Base-by-base conservation (phyloP, 2,888 invertebrate genomes). In the Neoitamus cyanurus region DNA sequence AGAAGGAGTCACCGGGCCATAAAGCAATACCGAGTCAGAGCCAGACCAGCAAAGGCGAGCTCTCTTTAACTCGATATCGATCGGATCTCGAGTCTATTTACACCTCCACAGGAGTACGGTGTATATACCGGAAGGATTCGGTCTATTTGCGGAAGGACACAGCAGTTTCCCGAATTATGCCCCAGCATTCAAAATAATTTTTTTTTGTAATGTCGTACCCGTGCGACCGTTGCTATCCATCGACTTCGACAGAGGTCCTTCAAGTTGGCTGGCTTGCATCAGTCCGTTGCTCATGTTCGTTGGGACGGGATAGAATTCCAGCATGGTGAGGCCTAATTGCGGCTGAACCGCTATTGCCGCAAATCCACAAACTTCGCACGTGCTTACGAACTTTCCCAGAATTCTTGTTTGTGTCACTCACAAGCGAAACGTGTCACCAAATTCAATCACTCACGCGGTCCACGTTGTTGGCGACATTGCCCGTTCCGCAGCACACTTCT, bases 201-300 rank as follows among this genome's bases (percentile, higher is more conserved):
- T 46, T 25, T 11, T 48, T 20, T 7, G 20, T n/a, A 58, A 58
- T 25, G 58, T 25, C 58, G 58, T 90, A 94, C 95, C 95, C 92
- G 94, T 92, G 89, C 94, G 92, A 87, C 93, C 94, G 87, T 89
- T 91, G 88, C 94, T 92, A 90, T 94, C 94, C 88, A 93, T 92
- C 87, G 93, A 92, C 86, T 93, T 93, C 83, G 93, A 92, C 90
- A 93, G 92, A 15, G 89, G 82, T 88, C 85, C 85, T n/a, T 85
- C 84, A 46, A 86, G 84, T 48, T 84, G 86, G 37, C 83, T 83
- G 83, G 78, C 78, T 58, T 84, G 86, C 77, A 86, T 73, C 48
- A 86, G 84, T 72, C 86, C 86, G 84, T 80, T 83, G 83, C 72
- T 86, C 86, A 86, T 86, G 36, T 72, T 90, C 83, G 90, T 90